Evolutionary conservation across 1,140 invertebrate genomes (phyloP).

Genomic region (Thereuonema tuberculata): DNA sequence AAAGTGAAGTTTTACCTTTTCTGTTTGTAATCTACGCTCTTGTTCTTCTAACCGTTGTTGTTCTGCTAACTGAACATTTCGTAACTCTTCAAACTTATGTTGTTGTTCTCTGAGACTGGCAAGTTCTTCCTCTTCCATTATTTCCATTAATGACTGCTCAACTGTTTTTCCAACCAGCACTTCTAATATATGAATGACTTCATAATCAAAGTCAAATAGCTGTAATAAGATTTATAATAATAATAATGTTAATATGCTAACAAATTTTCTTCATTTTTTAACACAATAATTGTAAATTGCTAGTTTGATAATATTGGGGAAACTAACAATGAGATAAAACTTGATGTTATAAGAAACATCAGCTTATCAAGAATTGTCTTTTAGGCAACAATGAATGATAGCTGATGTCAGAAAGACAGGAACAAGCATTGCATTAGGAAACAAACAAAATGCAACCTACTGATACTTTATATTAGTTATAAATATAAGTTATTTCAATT

Average conservation of each 20-base stretch:
- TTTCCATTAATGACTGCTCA: constrained; percentile 68
- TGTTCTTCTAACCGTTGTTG: constrained; percentile 54
- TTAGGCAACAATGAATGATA: too few relatives aligned
- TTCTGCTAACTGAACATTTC: constrained; percentile 61
- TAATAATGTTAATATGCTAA: neutral
- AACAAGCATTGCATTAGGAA: too few relatives aligned
- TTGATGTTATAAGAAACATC: neutral
- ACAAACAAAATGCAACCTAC: too few relatives aligned
- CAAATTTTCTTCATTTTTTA: neutral
- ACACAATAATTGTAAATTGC: neutral
- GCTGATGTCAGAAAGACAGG: too few relatives aligned
- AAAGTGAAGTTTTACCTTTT: too few relatives aligned
- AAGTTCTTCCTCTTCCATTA: constrained; percentile 39
- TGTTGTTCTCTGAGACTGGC: constrained; percentile 59
- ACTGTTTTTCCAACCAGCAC: constrained; percentile 73
- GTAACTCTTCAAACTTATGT: constrained; percentile 53
- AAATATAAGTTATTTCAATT: too few relatives aligned
- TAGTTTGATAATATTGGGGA: constrained; percentile 3
- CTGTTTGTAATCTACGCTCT: constrained; percentile 47
- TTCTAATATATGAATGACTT: constrained; percentile 74
- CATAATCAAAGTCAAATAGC: constrained; percentile 63
- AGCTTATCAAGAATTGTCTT: neutral
- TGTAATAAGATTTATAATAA: constrained; percentile 21
- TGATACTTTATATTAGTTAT: too few relatives aligned
- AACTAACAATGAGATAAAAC: neutral